Evolutionary conservation across 2,113 vertebrate genomes (phyloP), one percentile per base, ranked within the genome.

Genomic region (Vimba vimba): DNA sequence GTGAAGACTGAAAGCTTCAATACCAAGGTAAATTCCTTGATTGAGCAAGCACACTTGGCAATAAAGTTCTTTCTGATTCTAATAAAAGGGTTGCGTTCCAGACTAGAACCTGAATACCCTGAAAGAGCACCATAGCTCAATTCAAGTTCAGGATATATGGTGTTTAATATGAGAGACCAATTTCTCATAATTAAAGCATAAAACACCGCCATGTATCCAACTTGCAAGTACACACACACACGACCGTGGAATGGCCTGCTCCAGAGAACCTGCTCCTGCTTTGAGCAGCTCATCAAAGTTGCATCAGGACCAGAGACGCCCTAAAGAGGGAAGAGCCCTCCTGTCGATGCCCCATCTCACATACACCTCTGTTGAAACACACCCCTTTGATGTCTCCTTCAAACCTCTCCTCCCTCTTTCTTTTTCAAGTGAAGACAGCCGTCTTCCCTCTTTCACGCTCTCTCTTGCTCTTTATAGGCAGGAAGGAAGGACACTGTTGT

Each of bases 241-340:
- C 27, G n/a, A 47, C 39, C 73, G n/a, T 7, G 13, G 60, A 30
- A 8, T 52, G 59, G 60, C 74, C 59, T 78, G n/a, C 76, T 79
- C 23, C 0, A 23, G 50, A 60, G 39, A 59, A 77, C 83, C 21
- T 79, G 21, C 79, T 33, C 33, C 4, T 33, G 50, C 84, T 57
- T 9, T 30, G 76, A 73, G 84, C 47, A 78, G 75, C 81, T 87
- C 75, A 76, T 83, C n/a, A 87, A 87, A 87, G 45, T 87, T 83
- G 55, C 86, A 87, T 57, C 43, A 59, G 62, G 60, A 71, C 81
- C 43, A 83, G 86, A 86, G 57, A 27, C 4, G 17, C 57, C 79
- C 75, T 68, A 52, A 68, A 85, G 59, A 64, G 2, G 30, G 84
- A 85, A 43, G 77, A 69, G 12, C 60, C 84, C 75, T 50, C 59